These are phyloP conservation scores for Andrena hattorfiana DNA, from an alignment of 2,888 invertebrate genomes.

Conservation along the genomic window DNA sequence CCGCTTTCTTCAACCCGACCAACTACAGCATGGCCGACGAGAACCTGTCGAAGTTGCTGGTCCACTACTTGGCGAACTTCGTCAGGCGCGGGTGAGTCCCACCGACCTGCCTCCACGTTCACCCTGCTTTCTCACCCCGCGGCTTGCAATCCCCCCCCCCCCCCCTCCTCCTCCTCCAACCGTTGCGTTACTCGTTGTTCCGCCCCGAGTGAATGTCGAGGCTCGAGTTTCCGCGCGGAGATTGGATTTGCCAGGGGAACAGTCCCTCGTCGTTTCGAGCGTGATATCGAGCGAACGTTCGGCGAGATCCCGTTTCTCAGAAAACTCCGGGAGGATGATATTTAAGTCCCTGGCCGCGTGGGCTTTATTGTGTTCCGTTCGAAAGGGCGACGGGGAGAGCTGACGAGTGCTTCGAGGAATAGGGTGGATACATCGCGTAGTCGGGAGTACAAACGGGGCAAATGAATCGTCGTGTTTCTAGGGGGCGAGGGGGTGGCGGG, in stretches of 20 bases:
- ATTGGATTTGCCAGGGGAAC: slow-evolving; percentile 32
- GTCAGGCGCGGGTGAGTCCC: slow-evolving; percentile 92
- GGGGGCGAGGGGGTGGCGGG: background rate
- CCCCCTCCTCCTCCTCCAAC: background rate
- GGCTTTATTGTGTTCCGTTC: background rate
- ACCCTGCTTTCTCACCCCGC: background rate
- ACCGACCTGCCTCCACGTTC: too few relatives aligned
- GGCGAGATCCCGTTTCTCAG: background rate
- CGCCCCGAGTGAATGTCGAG: background rate
- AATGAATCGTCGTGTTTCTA: background rate
- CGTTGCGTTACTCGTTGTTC: background rate
- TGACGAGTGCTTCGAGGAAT: background rate
- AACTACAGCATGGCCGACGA: slow-evolving; percentile 93
- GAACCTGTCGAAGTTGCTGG: slow-evolving; percentile 91
- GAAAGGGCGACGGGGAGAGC: background rate
- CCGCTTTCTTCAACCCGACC: slow-evolving; percentile 87
- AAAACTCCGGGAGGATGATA: background rate
- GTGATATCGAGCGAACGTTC: slow-evolving; percentile 3
- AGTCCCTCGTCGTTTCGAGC: slow-evolving; percentile 5
- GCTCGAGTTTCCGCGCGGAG: slow-evolving; percentile 15
- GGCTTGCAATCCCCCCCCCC: background rate
- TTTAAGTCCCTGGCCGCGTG: slow-evolving; percentile 1
- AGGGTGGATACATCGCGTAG: background rate
- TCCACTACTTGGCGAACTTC: slow-evolving; percentile 95
- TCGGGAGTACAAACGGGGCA: background rate